A percentile compares a stretch with the other conserved stretches of the same genome.
phyloP scores from a whole-genome alignment of 2,888 invertebrate species.

The Nemapogon koenigi region DNA sequence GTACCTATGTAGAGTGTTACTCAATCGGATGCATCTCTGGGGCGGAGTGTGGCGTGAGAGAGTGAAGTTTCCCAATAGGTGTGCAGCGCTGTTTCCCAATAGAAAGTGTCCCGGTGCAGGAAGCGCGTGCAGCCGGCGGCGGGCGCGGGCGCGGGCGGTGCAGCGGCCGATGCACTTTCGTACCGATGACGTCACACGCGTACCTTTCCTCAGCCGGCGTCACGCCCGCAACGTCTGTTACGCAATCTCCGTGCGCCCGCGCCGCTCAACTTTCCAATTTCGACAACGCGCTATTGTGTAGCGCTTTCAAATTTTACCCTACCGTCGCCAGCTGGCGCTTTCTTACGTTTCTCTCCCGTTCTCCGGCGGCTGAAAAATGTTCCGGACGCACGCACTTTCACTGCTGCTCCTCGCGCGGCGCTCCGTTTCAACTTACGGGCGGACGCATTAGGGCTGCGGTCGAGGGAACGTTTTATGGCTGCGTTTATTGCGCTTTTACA shows the following conservation, averaged over 20 bases:
- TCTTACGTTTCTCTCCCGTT: slow-evolving; percentile 54
- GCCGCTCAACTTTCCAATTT: slow-evolving; percentile 63
- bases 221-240: slow-evolving; percentile 57
- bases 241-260: slow-evolving; percentile 56
- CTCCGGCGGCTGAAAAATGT: slow-evolving; percentile 53
- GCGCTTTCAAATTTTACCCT: slow-evolving; percentile 63
- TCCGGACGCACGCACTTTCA: slow-evolving; percentile 59
- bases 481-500: too few relatives aligned
- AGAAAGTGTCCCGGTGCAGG: slow-evolving; percentile 59
- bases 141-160: slow-evolving; percentile 25
- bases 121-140: slow-evolving; percentile 38
- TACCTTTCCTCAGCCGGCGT: slow-evolving; percentile 60
- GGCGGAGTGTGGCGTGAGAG: slow-evolving; percentile 35
- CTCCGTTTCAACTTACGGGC: too few relatives aligned
- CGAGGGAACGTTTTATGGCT: too few relatives aligned
- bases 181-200: slow-evolving; percentile 52
- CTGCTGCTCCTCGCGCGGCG: too few relatives aligned
- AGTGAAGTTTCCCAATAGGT: slow-evolving; percentile 50
- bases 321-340: slow-evolving; percentile 52
- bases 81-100: slow-evolving; percentile 45
- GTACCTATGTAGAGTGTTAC: slow-evolving; percentile 27
- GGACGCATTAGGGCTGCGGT: too few relatives aligned
- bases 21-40: slow-evolving; percentile 49
- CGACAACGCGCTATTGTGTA: slow-evolving; percentile 63
- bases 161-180: slow-evolving; percentile 61